Percentiles rank a stretch among this genome's conserved stretches.
phyloP scores from a whole-genome alignment of 2,888 invertebrate species.

The Aphidoletes aphidimyza region DNA sequence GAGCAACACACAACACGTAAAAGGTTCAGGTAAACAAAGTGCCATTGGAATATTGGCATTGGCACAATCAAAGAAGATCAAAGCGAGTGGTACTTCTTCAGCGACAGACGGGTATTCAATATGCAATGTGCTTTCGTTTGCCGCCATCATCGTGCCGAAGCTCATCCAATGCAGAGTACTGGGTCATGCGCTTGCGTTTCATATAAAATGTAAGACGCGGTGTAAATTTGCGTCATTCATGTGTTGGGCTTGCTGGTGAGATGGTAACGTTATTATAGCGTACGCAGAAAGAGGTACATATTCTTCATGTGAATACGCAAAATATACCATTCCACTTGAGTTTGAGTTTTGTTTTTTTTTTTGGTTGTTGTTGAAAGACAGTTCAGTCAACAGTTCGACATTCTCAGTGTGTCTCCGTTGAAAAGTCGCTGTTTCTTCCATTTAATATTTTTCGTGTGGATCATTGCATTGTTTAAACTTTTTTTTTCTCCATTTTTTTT shows the following conservation, averaged over 20 bases:
- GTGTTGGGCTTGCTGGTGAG: constrained; percentile 29
- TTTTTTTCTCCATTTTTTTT: background rate
- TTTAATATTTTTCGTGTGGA: background rate
- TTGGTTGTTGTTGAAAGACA: background rate
- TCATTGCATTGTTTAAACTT: constrained; percentile 2
- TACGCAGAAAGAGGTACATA: constrained; percentile 15
- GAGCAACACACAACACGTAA: too few relatives aligned
- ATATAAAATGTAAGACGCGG: background rate
- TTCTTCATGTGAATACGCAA: background rate
- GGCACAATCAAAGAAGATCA: background rate
- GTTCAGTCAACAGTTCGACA: background rate
- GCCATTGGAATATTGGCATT: background rate
- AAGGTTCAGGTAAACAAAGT: too few relatives aligned
- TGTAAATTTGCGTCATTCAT: constrained; percentile 42
- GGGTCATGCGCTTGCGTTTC: constrained; percentile 35
- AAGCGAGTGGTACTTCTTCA: constrained; percentile 23
- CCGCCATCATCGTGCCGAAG: background rate
- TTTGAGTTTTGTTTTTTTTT: background rate
- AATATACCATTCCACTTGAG: background rate
- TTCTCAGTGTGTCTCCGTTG: constrained; percentile 22
- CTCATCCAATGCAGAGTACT: background rate
- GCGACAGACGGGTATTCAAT: too few relatives aligned
- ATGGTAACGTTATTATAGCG: constrained; percentile 21
- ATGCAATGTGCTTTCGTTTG: background rate
- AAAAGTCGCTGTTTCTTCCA: background rate